Percentiles rank a stretch among this genome's conserved stretches.
phyloP scores from a whole-genome alignment of 1,140 invertebrate species.

The Grapholita molesta region DNA sequence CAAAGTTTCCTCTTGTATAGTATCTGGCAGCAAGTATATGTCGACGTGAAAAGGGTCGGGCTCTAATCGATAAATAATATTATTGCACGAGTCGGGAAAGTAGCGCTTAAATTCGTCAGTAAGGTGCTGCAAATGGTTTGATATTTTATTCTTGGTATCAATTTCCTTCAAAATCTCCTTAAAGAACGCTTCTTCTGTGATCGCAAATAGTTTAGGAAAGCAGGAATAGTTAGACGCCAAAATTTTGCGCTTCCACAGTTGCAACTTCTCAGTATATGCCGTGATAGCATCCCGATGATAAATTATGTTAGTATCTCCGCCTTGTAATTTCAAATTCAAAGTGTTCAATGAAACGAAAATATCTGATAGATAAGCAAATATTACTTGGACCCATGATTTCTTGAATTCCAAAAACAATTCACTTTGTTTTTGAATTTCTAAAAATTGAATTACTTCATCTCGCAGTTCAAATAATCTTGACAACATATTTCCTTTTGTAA shows the following conservation, averaged over 20 bases:
- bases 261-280: conserved; percentile 6
- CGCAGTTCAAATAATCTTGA: conserved; percentile 31
- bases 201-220: conserved; percentile 19
- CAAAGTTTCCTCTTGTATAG: conserved; percentile 14
- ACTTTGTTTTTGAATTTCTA: conserved; percentile 25
- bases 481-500: conserved; percentile 43
- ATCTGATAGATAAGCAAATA: conserved; percentile 23
- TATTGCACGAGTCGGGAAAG: conserved; percentile 8
- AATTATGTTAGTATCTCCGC: background rate
- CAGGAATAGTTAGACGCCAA: background rate
- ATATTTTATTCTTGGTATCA: conserved; percentile 2
- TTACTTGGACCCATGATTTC: background rate
- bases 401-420: conserved; percentile 23
- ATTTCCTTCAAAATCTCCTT: conserved; percentile 20
- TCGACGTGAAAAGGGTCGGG: conserved; percentile 20
- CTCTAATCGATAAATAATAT: conserved; percentile 1
- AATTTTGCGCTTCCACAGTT: conserved; percentile 14
- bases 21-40: conserved; percentile 13
- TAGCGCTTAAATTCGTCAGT: background rate
- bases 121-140: conserved; percentile 7
- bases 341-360: conserved; percentile 24
- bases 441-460: conserved; percentile 29
- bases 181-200: conserved; percentile 17
- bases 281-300: conserved; percentile 16
- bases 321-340: conserved; percentile 5